phyloP scores from a whole-genome alignment of 2,888 invertebrate genomes.

The Scaptomyza polygonia region DNA sequence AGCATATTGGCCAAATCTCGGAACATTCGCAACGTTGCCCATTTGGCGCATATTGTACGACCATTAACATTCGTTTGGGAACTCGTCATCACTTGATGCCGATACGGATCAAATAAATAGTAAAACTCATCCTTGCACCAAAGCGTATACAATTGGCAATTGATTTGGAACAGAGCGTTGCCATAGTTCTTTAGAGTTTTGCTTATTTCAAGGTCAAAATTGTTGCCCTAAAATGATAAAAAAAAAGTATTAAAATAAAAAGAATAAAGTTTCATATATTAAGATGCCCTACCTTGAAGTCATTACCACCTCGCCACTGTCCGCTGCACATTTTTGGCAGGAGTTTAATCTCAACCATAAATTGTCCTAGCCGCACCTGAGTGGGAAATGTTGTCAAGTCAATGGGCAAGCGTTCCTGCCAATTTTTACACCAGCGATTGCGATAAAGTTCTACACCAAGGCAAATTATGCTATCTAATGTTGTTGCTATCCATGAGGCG shows the following conservation, averaged over 20 bases:
- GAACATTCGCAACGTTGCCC: conserved; percentile 81
- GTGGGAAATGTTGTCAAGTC: conserved; percentile 75
- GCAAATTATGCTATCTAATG: conserved; percentile 78
- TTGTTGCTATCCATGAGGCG: conserved; percentile 77
- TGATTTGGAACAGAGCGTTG: conserved; percentile 79
- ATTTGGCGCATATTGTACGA: conserved; percentile 41
- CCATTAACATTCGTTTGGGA: conserved; percentile 12
- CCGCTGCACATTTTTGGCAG: conserved; percentile 50
- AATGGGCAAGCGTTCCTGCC: conserved; percentile 46
- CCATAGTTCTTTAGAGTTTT: conserved; percentile 32
- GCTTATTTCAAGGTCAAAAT: conserved; percentile 57
- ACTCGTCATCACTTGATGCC: conserved; percentile 65
- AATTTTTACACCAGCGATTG: conserved; percentile 66
- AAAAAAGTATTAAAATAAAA: conserved; percentile 9
- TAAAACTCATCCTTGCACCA: conserved; percentile 78
- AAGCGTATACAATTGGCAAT: conserved; percentile 77
- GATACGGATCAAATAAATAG: conserved; percentile 82
- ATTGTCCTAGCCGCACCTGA: conserved; percentile 79
- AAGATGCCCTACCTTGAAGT: conserved; percentile 23
- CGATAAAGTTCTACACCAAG: conserved; percentile 78
- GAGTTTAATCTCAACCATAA: conserved; percentile 62
- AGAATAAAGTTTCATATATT: no score
- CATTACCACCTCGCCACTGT: conserved; percentile 63
- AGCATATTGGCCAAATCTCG: conserved; percentile 68
- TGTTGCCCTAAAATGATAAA: conserved; percentile 13